phyloP scores from a whole-genome alignment of 2,113 vertebrate genomes.

The Turnix velox region DNA sequence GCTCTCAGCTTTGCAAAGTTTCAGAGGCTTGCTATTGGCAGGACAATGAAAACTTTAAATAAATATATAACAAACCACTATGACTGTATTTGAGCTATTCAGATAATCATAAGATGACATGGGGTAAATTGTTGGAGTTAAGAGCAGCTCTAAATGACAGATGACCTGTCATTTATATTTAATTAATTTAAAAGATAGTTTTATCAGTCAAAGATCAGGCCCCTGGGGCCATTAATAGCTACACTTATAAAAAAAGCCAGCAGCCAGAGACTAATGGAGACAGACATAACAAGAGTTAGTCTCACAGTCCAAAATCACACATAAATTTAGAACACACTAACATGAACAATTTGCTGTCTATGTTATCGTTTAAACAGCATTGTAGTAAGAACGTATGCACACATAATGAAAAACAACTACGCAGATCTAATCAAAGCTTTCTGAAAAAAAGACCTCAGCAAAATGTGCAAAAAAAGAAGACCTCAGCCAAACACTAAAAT shows the following conservation, averaged over 20 bases:
- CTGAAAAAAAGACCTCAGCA: not conserved
- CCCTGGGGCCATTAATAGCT: conserved; percentile 28
- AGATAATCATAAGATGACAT: not conserved
- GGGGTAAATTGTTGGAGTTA: not conserved
- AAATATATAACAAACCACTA: not conserved
- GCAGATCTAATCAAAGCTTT: not conserved
- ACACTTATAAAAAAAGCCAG: conserved; percentile 4
- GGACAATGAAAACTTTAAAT: not conserved
- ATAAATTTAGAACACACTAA: conserved; percentile 38
- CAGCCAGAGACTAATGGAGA: conserved; percentile 6
- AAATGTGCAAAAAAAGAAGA: not conserved
- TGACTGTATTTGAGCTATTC: not conserved
- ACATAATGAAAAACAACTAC: not conserved
- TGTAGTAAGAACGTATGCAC: not conserved
- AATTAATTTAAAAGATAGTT: not conserved
- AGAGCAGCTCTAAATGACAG: not conserved
- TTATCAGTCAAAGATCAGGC: conserved; percentile 34
- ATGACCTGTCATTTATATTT: not conserved
- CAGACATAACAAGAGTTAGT: conserved; percentile 14
- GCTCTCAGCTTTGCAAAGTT: not conserved
- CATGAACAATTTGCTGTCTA: not conserved
- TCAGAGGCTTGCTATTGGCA: conserved; percentile 5
- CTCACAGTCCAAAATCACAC: not conserved
- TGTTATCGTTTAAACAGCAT: not conserved
- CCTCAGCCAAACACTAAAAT: not conserved